Evolutionary conservation across 2,797 vertebrate genomes (phyloP), one percentile per base, ranked within the genome.

Genomic region (Aphelocoma californica): DNA sequence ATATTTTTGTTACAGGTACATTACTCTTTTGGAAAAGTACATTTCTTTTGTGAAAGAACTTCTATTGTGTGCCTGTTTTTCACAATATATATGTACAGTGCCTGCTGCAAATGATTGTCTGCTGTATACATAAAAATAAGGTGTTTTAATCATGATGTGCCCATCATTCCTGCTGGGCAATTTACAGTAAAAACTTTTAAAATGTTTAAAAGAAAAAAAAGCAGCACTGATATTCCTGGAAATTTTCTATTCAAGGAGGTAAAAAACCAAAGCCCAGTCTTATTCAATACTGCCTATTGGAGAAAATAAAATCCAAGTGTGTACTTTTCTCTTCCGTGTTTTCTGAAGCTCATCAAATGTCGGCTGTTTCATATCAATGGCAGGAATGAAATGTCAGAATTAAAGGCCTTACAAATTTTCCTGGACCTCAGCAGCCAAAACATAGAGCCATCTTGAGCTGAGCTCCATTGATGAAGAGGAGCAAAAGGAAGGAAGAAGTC

Each of bases 51-150:
- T 95, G 75, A 92, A 90, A 86, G 66, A 70, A 70, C 40, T 90
- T 90, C 90, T 88, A 88, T 95, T 96, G 86, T 96, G 71, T 72
- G 80, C 13, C 94, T 97, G 90, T 93, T 96, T 96, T 96, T 97
- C 93, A 93, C 92, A 89, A 85, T 95, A 89, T 96, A 10, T 86
- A 94, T 80, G 83, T 93, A 92, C 54, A 24, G 79, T 81, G 28
- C 67, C 92, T 88, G 81, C 89, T 88, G 74, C 80, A 92, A 92
- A 88, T 73, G 77, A 75, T 70, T 94, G 73, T 88, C 90, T 84
- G 87, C 89, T 96, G 80, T 96, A 95, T 96, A 91, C 94, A 96
- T 95, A 96, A 90, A 93, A 94, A 97, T 96, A 96, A 91, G 81
- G n/a, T 75, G 70, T 90, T 97, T 90, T 92, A 93, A 94, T 96